These are phyloP conservation scores for Punctoribates punctum DNA, from an alignment of 2,888 invertebrate genomes.

Conservation along the genomic window DNA sequence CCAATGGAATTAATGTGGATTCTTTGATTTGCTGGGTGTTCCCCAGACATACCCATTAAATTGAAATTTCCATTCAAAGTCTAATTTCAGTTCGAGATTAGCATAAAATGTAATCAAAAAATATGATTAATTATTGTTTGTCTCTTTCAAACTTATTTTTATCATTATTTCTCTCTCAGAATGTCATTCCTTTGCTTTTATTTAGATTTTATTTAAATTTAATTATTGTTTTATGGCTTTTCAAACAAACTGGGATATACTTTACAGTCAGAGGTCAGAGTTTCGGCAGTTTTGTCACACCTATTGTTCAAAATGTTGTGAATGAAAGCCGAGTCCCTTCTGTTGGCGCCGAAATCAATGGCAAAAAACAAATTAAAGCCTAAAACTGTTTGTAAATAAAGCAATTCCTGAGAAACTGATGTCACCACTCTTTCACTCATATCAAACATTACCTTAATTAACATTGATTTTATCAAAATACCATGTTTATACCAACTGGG, in stretches of 20 bases:
- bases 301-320: not conserved
- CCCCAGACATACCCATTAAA: too few relatives aligned
- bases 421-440: too few relatives aligned
- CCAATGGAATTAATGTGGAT: not conserved
- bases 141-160: too few relatives aligned
- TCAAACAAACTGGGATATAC: not conserved
- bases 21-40: not conserved
- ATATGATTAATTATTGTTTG: too few relatives aligned
- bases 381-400: conserved; percentile 10
- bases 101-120: too few relatives aligned
- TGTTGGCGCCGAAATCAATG: conserved; percentile 6
- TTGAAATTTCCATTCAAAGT: too few relatives aligned
- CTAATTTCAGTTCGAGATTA: too few relatives aligned
- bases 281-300: not conserved
- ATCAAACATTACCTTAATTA: too few relatives aligned
- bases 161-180: too few relatives aligned
- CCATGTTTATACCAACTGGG: too few relatives aligned
- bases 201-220: not conserved
- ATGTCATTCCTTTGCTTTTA: not conserved
- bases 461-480: too few relatives aligned
- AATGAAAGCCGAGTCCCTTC: not conserved
- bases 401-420: not conserved
- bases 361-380: not conserved
- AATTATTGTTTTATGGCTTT: conserved; percentile 24
- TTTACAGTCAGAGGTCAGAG: too few relatives aligned